phyloP scores from a whole-genome alignment of 2,797 vertebrate species.

The Dryobates pubescens region DNA sequence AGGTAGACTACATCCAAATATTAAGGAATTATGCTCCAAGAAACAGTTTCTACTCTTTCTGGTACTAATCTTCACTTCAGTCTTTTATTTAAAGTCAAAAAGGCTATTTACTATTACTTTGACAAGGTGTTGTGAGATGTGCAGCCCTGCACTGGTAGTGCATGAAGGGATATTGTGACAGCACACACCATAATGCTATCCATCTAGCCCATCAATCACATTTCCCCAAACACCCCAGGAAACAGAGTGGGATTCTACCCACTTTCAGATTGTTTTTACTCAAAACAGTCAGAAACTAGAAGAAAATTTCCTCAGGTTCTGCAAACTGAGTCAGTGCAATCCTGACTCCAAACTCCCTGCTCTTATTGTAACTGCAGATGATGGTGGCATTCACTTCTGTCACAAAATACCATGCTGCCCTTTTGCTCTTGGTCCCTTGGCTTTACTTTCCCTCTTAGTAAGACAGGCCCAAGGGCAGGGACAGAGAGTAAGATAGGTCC shows the following conservation, averaged over 20 bases:
- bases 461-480: not conserved
- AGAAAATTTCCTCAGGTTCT: not conserved
- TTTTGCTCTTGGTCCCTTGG: not conserved
- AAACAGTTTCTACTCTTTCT: not conserved
- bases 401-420: accelerated
- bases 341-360: not conserved
- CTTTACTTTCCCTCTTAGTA: not conserved
- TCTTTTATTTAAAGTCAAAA: not conserved
- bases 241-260: not conserved
- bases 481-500: not conserved
- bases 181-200: not conserved
- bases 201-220: not conserved
- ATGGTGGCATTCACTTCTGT: not conserved
- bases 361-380: not conserved
- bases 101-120: not conserved
- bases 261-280: not conserved
- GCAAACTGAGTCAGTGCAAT: not conserved
- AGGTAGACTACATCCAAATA: slow-evolving; percentile 5
- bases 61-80: not conserved
- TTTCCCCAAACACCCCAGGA: not conserved
- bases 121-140: not conserved
- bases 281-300: not conserved
- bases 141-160: not conserved
- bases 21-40: slow-evolving; percentile 31
- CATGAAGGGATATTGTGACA: slow-evolving; percentile 12